Conservation (phyloP, 2,888 invertebrate genomes). For the Caenorhabditis sp. region DNA sequence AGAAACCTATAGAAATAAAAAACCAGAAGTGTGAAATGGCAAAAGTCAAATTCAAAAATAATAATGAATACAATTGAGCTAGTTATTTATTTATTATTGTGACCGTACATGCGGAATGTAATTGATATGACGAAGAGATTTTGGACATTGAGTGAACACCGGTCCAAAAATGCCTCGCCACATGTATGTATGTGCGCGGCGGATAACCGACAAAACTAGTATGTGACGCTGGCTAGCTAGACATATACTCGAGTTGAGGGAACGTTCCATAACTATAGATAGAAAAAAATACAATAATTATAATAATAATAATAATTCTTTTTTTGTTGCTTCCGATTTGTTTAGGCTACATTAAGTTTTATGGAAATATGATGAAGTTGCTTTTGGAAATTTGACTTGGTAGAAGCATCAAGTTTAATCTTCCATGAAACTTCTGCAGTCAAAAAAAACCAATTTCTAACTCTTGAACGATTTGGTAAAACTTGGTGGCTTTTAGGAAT, state of each 20-base stretch:
- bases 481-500: no score
- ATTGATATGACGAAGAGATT: constrained; percentile 37
- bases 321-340: background rate
- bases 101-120: constrained; percentile 20
- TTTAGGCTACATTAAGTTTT: background rate
- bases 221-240: background rate
- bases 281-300: background rate
- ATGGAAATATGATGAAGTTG: background rate
- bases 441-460: no score
- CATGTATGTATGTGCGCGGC: background rate
- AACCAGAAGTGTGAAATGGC: background rate
- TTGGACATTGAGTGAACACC: constrained; percentile 3
- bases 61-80: constrained; percentile 5
- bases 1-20: background rate
- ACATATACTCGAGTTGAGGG: background rate
- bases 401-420: no score
- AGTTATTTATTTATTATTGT: constrained; percentile 1
- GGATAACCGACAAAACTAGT: constrained; percentile 16
- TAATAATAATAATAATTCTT: background rate
- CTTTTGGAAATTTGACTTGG: no score
- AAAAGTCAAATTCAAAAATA: constrained; percentile 11
- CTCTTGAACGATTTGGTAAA: no score
- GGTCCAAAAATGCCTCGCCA: constrained; percentile 35
- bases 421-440: no score
- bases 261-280: background rate